Evolutionary conservation across 1,140 invertebrate genomes (phyloP).

Genomic region (Danaus plexippus): DNA sequence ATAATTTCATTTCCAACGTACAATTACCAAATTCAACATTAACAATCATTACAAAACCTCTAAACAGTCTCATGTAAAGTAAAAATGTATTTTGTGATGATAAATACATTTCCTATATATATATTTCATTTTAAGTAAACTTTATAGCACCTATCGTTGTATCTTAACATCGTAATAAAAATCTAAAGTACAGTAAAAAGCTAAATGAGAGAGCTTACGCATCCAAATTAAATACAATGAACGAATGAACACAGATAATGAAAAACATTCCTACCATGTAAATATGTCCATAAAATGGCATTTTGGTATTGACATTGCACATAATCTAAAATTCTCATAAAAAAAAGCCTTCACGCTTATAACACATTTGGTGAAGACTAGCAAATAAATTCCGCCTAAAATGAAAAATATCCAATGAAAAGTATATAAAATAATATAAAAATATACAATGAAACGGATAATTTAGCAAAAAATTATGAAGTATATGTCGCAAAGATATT

Average conservation of each 20-base stretch:
- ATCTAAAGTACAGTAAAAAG: slow-evolving; percentile 9
- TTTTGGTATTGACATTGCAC: slow-evolving; percentile 43
- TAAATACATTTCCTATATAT: slow-evolving; percentile 20
- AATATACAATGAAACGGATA: too few species aligned
- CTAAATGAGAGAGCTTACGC: slow-evolving; percentile 22
- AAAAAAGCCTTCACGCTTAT: slow-evolving; percentile 29
- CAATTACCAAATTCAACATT: too few species aligned
- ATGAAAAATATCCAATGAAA: neutral
- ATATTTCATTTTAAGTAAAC: slow-evolving; percentile 51
- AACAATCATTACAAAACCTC: slow-evolving; percentile 9
- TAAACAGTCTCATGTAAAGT: slow-evolving; percentile 20
- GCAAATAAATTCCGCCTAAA: slow-evolving; percentile 15
- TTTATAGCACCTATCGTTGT: slow-evolving; percentile 58
- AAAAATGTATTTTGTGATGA: slow-evolving; percentile 25
- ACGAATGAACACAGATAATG: slow-evolving; percentile 17
- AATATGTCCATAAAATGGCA: slow-evolving; percentile 22
- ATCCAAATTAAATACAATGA: slow-evolving; percentile 15
- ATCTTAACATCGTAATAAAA: slow-evolving; percentile 7
- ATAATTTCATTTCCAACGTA: too few species aligned
- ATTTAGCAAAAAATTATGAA: too few species aligned
- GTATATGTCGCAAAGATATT: too few species aligned
- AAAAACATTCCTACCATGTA: slow-evolving; percentile 16
- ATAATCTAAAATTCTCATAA: slow-evolving; percentile 14
- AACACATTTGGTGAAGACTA: slow-evolving; percentile 39
- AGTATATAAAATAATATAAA: too few species aligned